Evolutionary conservation across 2,113 vertebrate species (phyloP), one percentile per base, ranked within the genome.

Genomic region (Pipra filicauda): DNA sequence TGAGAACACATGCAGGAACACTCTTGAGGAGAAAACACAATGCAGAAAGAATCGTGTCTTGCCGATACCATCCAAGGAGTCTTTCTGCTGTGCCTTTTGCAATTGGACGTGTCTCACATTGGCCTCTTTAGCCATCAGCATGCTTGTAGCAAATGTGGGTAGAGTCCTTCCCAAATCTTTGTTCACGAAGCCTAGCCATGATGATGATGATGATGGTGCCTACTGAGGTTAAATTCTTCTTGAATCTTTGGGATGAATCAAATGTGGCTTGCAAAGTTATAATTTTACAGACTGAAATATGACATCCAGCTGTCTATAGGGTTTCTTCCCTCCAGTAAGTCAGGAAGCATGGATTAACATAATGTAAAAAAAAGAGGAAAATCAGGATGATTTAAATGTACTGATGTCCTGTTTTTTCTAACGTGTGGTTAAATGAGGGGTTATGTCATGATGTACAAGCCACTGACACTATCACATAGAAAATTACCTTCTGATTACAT

Each of bases 401-500:
- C 52, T 95, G 77, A 89, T 89, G 88, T 91, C 79, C 92, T 95
- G 70, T 52, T 79, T 89, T 91, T 87, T 43, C 80, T 95, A 85
- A 93, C 59, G 9, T 88, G 66, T 0, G 5, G 65, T 92, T 93
- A 88, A 96, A 92, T 61, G 35, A 93, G 46, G 66, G 12, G 59
- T 81, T 95, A 33, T 94, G 52, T 85, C 55, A 88, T 74, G 49
- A 57, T 75, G 75, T 84, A 90, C 58, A 91, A 92, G 23, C 37
- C 35, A 48, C 72, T 75, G 80, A 94, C 77, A 93, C 27, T 85
- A 88, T 91, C 87, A 83, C 39, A 93, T 37, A 72, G 84, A 95
- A 95, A 97, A 95, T 72, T 86, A 93, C 59, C 59, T 90, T 95
- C 73, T 66, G 24, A 87, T 94, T 76, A 87, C 79, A 86, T 91